Percentiles rank a stretch among this genome's conserved stretches.
Conservation (phyloP, 2,888 invertebrate genomes). For the Xestia ashworthii region DNA sequence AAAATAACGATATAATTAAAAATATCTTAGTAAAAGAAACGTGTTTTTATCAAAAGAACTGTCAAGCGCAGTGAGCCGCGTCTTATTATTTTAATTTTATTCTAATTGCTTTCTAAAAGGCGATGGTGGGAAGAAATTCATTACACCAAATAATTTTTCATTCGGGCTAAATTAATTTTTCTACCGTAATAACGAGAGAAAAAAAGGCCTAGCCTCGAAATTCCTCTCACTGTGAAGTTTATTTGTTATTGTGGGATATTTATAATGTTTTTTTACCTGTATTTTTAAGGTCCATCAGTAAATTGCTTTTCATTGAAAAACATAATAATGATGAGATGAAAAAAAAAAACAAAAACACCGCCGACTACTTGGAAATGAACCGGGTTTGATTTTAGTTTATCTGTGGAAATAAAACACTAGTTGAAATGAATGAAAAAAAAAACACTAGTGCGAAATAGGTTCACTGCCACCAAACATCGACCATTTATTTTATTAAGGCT, state of each 20-base stretch:
- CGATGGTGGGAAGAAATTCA: conserved; percentile 72
- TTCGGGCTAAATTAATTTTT: conserved; percentile 73
- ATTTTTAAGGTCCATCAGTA: not conserved
- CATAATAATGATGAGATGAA: not conserved
- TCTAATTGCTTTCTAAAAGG: conserved; percentile 58
- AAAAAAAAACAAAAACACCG: not conserved
- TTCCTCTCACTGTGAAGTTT: conserved; percentile 36
- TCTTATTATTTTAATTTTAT: conserved; percentile 56
- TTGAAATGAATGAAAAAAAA: not conserved
- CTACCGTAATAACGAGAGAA: conserved; percentile 67
- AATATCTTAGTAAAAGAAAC: conserved; percentile 6
- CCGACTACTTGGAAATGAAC: not conserved
- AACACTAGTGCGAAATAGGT: not conserved
- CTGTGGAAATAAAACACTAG: not conserved
- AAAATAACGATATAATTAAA: conserved; percentile 31
- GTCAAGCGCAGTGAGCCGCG: conserved; percentile 26
- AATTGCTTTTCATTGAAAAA: not conserved
- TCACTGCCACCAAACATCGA: not conserved
- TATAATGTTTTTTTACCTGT: too few relatives aligned
- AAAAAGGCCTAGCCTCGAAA: conserved; percentile 36
- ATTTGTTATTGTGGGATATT: conserved; percentile 28
- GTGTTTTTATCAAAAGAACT: conserved; percentile 24
- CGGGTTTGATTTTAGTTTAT: not conserved
- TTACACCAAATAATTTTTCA: conserved; percentile 73
- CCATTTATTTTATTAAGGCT: too few relatives aligned